Base-by-base conservation (phyloP, 1,140 invertebrate species). In the Cryptotermes secundus region DNA sequence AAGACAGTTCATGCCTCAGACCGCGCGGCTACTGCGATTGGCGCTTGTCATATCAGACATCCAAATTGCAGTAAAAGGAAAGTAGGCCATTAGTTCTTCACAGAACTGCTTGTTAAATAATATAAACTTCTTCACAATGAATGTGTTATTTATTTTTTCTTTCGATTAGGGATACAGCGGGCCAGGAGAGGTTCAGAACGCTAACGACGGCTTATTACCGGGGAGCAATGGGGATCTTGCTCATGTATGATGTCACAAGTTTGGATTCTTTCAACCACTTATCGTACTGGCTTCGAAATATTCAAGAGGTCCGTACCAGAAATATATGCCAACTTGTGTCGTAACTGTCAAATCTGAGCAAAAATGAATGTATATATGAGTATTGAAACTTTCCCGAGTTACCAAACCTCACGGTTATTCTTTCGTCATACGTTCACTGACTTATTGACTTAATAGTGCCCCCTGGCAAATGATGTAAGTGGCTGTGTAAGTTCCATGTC, bases 191-290 rank as follows among this genome's bases (percentile, higher is more conserved):
- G 87, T 96, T 96, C 88, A 89, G 95, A 83, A 96, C 96, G 19
- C 90, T 97, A 35, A 97, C 96, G 38, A 97, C 96, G 45, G 96
- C 96, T 14, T 97, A 96, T 88, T 97, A 97, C 89, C 90, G 96
- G 84, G 96, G 96, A 24, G 95, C 95, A 3, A 96, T 96, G 95
- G 96, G 96, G 45, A 96, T 97, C 87, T 91, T 97, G 42, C 90
- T 97, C 14, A 96, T 97, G 93, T 97, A 97, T 88, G 96, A 97
- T 87, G 95, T 96, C 38, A 96, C 95, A 34, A 96, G 95, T 88
- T 90, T 96, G 87, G 95, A 96, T 87, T 96, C 95, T 38, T 97
- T 96, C 88, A 96, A 96, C 89, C 95, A 96, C 90, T 90, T 97
- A 80, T 95, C 95, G 2, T 96, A 96, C 87, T 97, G 96, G 96